Conservation (phyloP, 1,140 invertebrate genomes). For the Samia ricini region DNA sequence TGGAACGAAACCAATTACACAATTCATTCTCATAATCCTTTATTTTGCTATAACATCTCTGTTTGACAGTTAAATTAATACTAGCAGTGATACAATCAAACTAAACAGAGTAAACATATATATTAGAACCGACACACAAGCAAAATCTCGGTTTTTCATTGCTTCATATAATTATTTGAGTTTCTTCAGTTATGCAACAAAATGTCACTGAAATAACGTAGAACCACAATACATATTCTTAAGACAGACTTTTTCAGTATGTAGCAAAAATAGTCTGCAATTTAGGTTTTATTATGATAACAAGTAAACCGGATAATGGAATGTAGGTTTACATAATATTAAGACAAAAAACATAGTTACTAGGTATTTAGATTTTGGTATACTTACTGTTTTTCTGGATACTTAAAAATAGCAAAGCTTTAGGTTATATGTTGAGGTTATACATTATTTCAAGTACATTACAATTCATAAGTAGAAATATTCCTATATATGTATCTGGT, state of each 20-base stretch:
- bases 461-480: not conserved
- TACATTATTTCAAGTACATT: not conserved
- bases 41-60: slow-evolving; percentile 50
- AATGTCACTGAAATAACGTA: not conserved
- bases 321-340: not conserved
- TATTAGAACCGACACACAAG: not conserved
- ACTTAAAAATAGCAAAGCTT: not conserved
- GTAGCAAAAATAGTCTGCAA: too few relatives aligned
- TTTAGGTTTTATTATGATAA: too few relatives aligned
- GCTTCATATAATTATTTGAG: too few relatives aligned
- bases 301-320: slow-evolving; percentile 21
- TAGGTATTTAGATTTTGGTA: not conserved
- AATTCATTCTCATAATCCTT: slow-evolving; percentile 52
- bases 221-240: not conserved
- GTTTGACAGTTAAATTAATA: slow-evolving; percentile 40
- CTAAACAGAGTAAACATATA: not conserved
- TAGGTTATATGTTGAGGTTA: not conserved
- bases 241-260: too few relatives aligned
- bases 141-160: too few relatives aligned
- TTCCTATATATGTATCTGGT: not conserved
- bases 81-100: not conserved
- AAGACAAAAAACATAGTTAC: not conserved
- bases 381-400: not conserved
- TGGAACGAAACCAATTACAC: slow-evolving; percentile 64
- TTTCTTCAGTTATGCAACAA: too few relatives aligned